Evolutionary conservation across 53 echinoderm and acorn worm genomes (phyloP), one percentile per base, ranked within the genome.

Genomic region (Echinometra lucunter): DNA sequence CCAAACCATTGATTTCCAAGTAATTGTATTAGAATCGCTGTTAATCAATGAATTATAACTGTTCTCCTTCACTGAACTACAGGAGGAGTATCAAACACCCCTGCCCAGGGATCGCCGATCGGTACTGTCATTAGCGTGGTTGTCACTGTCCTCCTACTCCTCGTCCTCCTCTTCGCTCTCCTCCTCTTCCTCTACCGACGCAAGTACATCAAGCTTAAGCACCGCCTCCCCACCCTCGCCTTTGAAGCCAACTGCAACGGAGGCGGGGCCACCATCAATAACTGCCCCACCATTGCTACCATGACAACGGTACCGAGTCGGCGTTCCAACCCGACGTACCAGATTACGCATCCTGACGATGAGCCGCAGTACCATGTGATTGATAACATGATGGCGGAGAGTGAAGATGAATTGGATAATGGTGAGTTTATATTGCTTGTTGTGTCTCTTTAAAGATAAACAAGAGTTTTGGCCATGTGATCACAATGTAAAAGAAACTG

Each of bases 291-390:
- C 47, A 69, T 85, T 32, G 66, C 89, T 4, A 66, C 37, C 11
- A 66, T 88, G 44, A 96, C 92, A 42, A 93, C 93, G 66, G 91
- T 95, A 70, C 96, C 96, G 38, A 96, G 97, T 89, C 95, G 95
- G 57, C 95, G 98, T 63, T 97, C 97, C 74, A 98, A 98, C 94
- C 98, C 98, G 45, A 98, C 98, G 74, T 98, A 98, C 92, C 98
- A 98, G 96, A 98, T 98, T 53, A 89, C 98, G 27, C 97, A 98
- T 56, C 98, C 98, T 1, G 95, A 97, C 32, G 98, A 98, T 91
- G 97, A 97, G 57, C 98, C 98, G 8, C 97, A 98, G 89, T 98
- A 98, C 90, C 98, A 98, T 66, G 97, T 98, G 34, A 98, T 98
- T 58, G 98, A 98, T 74, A 98, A 97, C 81, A 97, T 96, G 91